Evolutionary conservation across 2,888 invertebrate species (phyloP).

Genomic region (Leptinotarsa tumamoca): DNA sequence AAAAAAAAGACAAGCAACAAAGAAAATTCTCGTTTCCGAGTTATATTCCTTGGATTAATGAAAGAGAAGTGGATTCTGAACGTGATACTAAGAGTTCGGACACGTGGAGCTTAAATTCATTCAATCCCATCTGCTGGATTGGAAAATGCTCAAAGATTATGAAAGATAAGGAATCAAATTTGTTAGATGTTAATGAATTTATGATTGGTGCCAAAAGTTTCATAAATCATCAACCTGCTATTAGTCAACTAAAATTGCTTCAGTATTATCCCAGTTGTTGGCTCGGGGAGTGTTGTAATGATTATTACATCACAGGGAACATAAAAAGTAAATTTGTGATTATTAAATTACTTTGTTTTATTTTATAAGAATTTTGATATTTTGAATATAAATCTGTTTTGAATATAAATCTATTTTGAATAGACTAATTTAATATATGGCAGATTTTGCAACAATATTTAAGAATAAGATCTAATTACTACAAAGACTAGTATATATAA

Average conservation of each 20-base stretch:
- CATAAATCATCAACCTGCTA: neutral
- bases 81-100: neutral
- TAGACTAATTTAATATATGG: too few relatives aligned
- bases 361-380: neutral
- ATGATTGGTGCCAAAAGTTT: neutral
- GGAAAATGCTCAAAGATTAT: neutral
- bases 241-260: neutral
- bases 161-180: neutral
- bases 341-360: neutral
- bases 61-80: neutral
- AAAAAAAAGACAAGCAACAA: neutral
- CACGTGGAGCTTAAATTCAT: neutral
- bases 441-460: too few relatives aligned
- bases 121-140: neutral
- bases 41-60: neutral
- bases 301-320: constrained; percentile 41
- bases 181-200: neutral
- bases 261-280: neutral
- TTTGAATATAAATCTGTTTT: neutral
- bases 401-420: too few relatives aligned
- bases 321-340: constrained; percentile 40
- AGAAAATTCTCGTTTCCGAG: neutral
- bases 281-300: constrained; percentile 38
- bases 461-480: too few relatives aligned
- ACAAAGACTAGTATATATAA: too few relatives aligned